phyloP scores from a whole-genome alignment of 2,888 invertebrate genomes.

The Alloplasta piceator region DNA sequence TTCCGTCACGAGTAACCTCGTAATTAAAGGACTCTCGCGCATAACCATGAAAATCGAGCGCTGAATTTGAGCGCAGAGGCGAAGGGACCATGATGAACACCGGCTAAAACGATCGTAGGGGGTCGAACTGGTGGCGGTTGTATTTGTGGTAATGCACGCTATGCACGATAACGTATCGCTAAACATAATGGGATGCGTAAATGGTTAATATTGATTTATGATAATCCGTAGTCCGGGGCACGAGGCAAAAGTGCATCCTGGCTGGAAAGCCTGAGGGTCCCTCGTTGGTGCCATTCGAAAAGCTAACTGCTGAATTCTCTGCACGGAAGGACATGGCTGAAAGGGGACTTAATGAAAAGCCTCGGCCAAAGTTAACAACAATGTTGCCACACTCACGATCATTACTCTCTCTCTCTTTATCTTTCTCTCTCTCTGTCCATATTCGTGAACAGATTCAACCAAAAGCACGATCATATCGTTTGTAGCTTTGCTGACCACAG shows the following conservation, averaged over 20 bases:
- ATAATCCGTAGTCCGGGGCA: slow-evolving; percentile 38
- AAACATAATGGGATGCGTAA: slow-evolving; percentile 53
- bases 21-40: background rate
- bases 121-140: slow-evolving; percentile 13
- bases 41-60: background rate
- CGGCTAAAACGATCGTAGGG: background rate
- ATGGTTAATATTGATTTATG: slow-evolving; percentile 60
- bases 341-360: slow-evolving; percentile 59
- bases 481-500: slow-evolving; percentile 40
- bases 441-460: slow-evolving; percentile 19
- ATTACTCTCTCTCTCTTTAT: background rate
- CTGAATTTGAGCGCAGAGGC: background rate
- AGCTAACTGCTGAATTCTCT: slow-evolving; percentile 13
- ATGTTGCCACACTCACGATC: background rate
- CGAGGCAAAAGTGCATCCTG: slow-evolving; percentile 26
- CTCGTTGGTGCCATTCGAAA: slow-evolving; percentile 7
- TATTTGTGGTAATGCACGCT: slow-evolving; percentile 51
- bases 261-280: slow-evolving; percentile 37
- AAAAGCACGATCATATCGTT: slow-evolving; percentile 28
- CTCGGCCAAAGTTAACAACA: slow-evolving; percentile 43
- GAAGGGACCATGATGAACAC: too few relatives aligned
- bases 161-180: slow-evolving; percentile 45
- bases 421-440: background rate
- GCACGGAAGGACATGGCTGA: slow-evolving; percentile 19
- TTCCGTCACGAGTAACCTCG: background rate